Evolutionary conservation across 2,888 invertebrate species (phyloP), one percentile per base, ranked within the genome.

Genomic region (Ceraclea dissimilis): DNA sequence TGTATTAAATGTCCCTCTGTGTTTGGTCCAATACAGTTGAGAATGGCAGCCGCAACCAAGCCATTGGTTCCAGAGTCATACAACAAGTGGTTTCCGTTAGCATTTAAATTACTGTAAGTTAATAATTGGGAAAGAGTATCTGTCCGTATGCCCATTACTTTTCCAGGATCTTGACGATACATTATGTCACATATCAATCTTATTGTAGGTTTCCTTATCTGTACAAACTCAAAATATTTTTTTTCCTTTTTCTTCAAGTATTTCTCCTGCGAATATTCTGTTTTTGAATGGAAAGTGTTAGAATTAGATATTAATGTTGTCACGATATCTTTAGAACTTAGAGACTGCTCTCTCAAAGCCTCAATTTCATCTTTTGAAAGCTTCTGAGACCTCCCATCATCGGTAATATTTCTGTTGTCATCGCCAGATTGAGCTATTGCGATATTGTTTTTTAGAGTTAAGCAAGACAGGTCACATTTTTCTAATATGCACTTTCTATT

Each of bases 171-270:
- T 67, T 88, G 84, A 52, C 83, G 81, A 67, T 88, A 91, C 71
- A 90, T 90, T 66, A 94, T 88, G 65, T 94, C 90, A 18, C 87
- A 78, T 47, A 98, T 71, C n/a, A 90, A 73, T 48, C 92, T 78
- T 56, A 96, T 79, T 34, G 84, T 90, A 0, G 97, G 95, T 67
- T 80, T 84, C 4, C 88, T 75, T 49, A 97, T 80, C 63, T 86
- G 85, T 16, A 94, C 75, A 67, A 85, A 88, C 66, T 90, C 90
- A 67, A 85, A 89, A 72, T 95, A 97, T 72, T 97, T 97, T 65
- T 88, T 89, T 66, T 92, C 90, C 70, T 99, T 99, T 70, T 97
- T 97, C 65, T 88, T 89, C 46, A 97, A 79, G 70, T 97, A 98
- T 70, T 97, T 97, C 64, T 92, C 91, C 70, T 97, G 91, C 0